Percentiles rank a stretch among this genome's conserved stretches.
These are phyloP conservation scores for Macquaria ambigua DNA, from an alignment of 2,113 vertebrate genomes.

Conservation along the genomic window DNA sequence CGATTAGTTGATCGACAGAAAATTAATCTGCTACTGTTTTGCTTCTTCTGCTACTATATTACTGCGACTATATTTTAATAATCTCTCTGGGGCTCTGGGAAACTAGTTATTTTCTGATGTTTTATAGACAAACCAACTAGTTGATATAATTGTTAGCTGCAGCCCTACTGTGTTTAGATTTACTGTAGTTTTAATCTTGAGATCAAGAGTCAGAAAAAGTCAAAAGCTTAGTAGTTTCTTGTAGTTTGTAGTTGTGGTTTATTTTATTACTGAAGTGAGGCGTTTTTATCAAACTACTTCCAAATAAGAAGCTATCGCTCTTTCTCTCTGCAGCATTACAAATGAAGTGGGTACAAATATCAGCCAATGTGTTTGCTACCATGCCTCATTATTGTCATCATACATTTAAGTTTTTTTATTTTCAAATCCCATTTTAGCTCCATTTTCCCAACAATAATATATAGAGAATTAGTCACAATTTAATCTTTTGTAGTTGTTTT, in stretches of 20 bases:
- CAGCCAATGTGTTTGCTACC: neutral
- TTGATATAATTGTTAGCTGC: too few species aligned
- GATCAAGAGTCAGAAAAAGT: neutral
- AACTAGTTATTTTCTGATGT: too few species aligned
- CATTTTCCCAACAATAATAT: neutral
- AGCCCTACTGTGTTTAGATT: neutral
- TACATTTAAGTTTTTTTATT: neutral
- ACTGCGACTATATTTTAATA: neutral
- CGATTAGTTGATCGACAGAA: neutral
- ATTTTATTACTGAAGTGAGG: too few species aligned
- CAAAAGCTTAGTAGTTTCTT: too few species aligned
- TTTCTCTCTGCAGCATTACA: neutral
- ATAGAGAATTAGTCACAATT: too few species aligned
- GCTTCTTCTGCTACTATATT: neutral
- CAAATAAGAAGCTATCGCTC: neutral
- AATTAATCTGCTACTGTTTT: neutral
- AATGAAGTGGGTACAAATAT: neutral
- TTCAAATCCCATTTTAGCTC: neutral
- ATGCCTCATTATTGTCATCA: neutral
- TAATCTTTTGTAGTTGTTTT: neutral
- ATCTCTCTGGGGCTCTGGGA: neutral
- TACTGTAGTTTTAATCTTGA: neutral
- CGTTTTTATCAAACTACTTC: neutral
- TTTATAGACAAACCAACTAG: neutral
- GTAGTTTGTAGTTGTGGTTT: too few species aligned